Percentiles rank a stretch among this genome's conserved stretches.
These are phyloP conservation scores for Lepidocyrtoides sp. DNA, from an alignment of 2,888 invertebrate genomes.

Conservation along the genomic window DNA sequence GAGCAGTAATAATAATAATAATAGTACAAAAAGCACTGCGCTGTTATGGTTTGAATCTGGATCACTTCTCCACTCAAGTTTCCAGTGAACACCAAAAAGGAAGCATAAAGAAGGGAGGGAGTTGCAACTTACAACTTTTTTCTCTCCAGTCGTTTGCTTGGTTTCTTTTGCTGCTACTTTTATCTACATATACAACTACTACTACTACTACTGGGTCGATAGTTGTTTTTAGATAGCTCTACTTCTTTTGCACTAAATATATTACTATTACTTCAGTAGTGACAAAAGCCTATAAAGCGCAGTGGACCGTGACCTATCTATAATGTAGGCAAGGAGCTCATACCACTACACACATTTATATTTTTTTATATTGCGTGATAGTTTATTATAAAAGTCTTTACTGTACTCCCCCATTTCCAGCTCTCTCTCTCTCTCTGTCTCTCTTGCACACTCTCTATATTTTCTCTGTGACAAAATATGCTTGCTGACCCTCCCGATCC, in stretches of 20 bases:
- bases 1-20: not conserved
- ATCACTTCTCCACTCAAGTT: conserved; percentile 39
- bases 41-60: conserved; percentile 26
- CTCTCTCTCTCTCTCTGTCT: conserved; percentile 16
- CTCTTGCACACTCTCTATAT: no score
- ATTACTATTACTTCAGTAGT: conserved; percentile 26
- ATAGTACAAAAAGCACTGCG: conserved; percentile 15
- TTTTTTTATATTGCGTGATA: not conserved
- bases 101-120: conserved; percentile 57
- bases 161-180: conserved; percentile 2
- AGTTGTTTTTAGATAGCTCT: conserved; percentile 5
- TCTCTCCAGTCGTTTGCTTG: conserved; percentile 2
- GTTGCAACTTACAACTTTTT: conserved; percentile 14
- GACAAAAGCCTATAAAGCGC: conserved; percentile 65
- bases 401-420: not conserved
- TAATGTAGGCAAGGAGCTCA: conserved; percentile 15
- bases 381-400: no score
- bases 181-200: not conserved
- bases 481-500: conserved; percentile 72
- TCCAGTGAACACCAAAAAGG: conserved; percentile 56
- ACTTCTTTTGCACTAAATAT: not conserved
- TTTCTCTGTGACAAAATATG: conserved; percentile 66
- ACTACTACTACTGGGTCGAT: conserved; percentile 15
- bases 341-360: not conserved
- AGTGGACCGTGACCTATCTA: conserved; percentile 76